Percentiles rank a stretch among this genome's conserved stretches.
phyloP scores from a whole-genome alignment of 2,113 vertebrate species.

The Epinephelus lanceolatus region DNA sequence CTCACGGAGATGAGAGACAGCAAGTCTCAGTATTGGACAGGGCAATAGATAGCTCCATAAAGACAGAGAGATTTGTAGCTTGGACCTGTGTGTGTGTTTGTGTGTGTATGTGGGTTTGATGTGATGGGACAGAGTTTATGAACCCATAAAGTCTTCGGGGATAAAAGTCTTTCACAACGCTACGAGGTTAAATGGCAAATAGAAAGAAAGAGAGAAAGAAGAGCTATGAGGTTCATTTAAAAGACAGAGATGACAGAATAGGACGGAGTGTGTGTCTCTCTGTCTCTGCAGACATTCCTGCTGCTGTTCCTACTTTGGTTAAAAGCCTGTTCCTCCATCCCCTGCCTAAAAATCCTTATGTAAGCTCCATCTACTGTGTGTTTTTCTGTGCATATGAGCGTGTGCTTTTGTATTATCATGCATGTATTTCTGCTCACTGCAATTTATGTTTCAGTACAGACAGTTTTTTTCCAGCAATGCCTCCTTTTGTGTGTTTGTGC shows the following conservation, averaged over 20 bases:
- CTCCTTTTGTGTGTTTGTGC: neutral
- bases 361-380: conserved; percentile 28
- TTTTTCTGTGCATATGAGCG: neutral
- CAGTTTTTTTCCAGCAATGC: neutral
- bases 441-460: neutral
- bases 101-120: conserved; percentile 38
- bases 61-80: conserved; percentile 57
- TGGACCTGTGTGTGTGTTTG: conserved; percentile 6
- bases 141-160: conserved; percentile 71
- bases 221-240: conserved; percentile 52
- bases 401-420: conserved; percentile 11
- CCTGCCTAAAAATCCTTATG: conserved; percentile 26
- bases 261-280: neutral
- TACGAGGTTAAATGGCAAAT: conserved; percentile 59
- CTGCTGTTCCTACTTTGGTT: conserved; percentile 38
- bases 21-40: conserved; percentile 33
- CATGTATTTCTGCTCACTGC: conserved; percentile 9
- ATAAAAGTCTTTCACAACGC: conserved; percentile 64
- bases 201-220: conserved; percentile 42
- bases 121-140: conserved; percentile 64
- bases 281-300: neutral
- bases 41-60: conserved; percentile 67
- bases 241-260: conserved; percentile 15
- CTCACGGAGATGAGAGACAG: conserved; percentile 45
- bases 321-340: conserved; percentile 36